Evolutionary conservation across 2,797 vertebrate genomes (phyloP), one percentile per base, ranked within the genome.

Genomic region (Euphonia xanthogaster): DNA sequence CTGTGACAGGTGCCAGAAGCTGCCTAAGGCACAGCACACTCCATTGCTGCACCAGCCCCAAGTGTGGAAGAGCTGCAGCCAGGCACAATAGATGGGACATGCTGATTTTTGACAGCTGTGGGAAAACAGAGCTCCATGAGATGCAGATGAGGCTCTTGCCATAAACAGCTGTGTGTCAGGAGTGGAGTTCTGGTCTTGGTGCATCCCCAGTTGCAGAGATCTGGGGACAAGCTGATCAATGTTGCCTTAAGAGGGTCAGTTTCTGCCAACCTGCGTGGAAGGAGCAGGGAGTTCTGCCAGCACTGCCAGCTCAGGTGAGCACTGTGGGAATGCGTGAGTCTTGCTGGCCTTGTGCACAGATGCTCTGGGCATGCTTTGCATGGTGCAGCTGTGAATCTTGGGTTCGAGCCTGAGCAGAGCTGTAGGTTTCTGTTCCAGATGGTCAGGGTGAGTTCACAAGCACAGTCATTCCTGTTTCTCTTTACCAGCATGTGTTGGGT

Each of bases 401-500:
- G 65, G 31, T 76, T 47, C 70, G 60, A 90, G 76, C 37, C 82
- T 66, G 77, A 94, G 62, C 68, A 77, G 75, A 67, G 77, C 63
- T 65, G 61, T 23, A 54, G 72, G 95, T 97, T 96, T 96, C 95
- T 97, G 92, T 96, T 96, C 87, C 94, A 96, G 89, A 85, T 95
- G 92, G 89, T 44, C 44, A 74, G 84, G 45, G 91, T 75, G 47
- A 91, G 92, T 88, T 95, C 81, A 89, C 63, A 58, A 57, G 74
- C 81, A 40, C 75, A 93, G 93, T 96, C 86, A 95, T 97, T 96
- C 89, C 95, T 92, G 91, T 92, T 97, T 96, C 92, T 96, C 78
- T 85, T 95, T 92, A 91, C 72, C 85, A 93, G 75, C 44, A 19
- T 68, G 51, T 24, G 66, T 83, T 91, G 91, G 96, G 96, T 96